Base-by-base conservation (phyloP, 2,888 invertebrate genomes). In the Tridacna gigas region DNA sequence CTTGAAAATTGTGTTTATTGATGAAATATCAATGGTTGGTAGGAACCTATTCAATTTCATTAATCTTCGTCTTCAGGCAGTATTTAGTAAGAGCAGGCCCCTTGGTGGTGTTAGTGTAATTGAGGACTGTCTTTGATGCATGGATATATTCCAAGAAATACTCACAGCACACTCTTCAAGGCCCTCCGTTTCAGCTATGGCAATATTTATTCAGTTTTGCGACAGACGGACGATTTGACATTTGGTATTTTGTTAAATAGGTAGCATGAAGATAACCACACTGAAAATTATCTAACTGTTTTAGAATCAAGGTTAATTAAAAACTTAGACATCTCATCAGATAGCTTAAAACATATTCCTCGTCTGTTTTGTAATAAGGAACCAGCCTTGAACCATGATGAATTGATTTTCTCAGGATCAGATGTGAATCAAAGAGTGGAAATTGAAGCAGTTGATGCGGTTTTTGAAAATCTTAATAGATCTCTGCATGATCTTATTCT, bases 11-110 rank as follows among this genome's bases (percentile, higher is more conserved):
- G 20, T 87, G 9, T 77, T 86, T 61, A 85, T 80, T 67, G 84
- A 86, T 83, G 88, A 88, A 77, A 83, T 84, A 37, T 86, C 83
- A 20, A 88, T 86, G 88, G 88, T 86, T 60, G 86, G 86, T 15
- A 22, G 69, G 18, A 77, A 56, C 20, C 86, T 88, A 84, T 81
- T 86, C 22, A 78, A 88, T 76, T 82, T 80, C 66, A 75, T 88
- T 15, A 80, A 86, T 69, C 28, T 77, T n/a, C 66, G 86, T 26
- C 74, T 88, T 45, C 79, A 84, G 69, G 84, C 84, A 80, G 73
- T 88, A 15, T 86, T 67, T 67, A 82, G 79, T 26, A 61, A 15
- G 20, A 26, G 47, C 61, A 69, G 77, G 47, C 73, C 79, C n/a
- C 89, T 89, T 88, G 89, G 89, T 28, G 79, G 82, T 45, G 71